A percentile compares a stretch with the other conserved stretches of the same genome.
These are phyloP conservation scores for Gymnothorax javanicus DNA, from an alignment of 2,797 vertebrate genomes.

Conservation along the genomic window DNA sequence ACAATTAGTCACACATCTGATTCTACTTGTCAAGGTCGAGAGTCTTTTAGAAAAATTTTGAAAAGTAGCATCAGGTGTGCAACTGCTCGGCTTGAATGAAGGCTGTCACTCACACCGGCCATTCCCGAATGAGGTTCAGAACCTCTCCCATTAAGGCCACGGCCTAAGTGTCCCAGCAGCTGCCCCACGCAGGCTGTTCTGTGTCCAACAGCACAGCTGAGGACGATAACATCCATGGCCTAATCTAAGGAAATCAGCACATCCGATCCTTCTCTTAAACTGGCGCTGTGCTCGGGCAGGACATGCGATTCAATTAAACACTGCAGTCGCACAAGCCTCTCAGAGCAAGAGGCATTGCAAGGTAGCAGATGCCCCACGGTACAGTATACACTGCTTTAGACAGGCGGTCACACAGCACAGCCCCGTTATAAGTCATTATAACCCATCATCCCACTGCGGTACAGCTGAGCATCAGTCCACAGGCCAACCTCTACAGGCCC, in stretches of 20 bases:
- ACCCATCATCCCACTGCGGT: neutral
- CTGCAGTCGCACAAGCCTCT: neutral
- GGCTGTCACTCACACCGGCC: too few relatives aligned
- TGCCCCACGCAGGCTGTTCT: neutral
- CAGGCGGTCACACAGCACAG: neutral
- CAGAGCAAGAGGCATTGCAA: neutral
- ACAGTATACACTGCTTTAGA: neutral
- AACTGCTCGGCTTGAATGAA: too few relatives aligned
- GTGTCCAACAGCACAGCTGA: neutral
- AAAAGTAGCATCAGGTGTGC: too few relatives aligned
- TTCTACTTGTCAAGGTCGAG: too few relatives aligned
- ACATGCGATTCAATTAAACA: slow-evolving; percentile 34
- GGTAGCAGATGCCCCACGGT: neutral
- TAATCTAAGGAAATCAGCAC: slow-evolving; percentile 32
- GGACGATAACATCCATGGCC: neutral
- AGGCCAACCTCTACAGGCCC: neutral
- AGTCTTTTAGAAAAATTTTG: too few relatives aligned
- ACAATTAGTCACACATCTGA: too few relatives aligned
- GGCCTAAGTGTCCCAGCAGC: neutral
- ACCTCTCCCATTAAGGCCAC: neutral
- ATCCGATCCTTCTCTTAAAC: slow-evolving; percentile 31
- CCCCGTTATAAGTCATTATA: too few relatives aligned
- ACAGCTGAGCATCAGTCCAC: neutral
- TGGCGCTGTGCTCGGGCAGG: slow-evolving; percentile 19
- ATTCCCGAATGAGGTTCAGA: neutral